phyloP scores from a whole-genome alignment of 2,797 vertebrate genomes.

The Acrossocheilus fasciatus region DNA sequence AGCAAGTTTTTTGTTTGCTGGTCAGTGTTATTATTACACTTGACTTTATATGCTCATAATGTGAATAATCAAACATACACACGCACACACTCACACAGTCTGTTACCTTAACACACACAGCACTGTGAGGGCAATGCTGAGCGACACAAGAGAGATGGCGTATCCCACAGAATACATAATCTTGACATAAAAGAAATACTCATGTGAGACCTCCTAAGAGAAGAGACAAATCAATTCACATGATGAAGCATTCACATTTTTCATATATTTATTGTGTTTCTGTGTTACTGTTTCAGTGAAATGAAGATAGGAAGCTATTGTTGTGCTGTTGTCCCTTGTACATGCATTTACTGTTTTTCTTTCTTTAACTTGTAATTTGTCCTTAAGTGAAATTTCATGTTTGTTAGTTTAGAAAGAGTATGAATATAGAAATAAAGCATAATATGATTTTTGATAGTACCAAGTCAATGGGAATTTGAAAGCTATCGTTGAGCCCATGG shows the following conservation, averaged over 20 bases:
- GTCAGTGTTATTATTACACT: neutral
- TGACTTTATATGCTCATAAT: neutral
- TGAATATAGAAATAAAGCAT: neutral
- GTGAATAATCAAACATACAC: neutral
- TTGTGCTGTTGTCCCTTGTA: neutral
- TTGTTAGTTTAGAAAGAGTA: neutral
- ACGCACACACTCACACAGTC: neutral
- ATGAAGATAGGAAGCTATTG: neutral
- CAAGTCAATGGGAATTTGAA: conserved; percentile 38
- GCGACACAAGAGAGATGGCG: conserved; percentile 84
- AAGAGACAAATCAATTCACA: conserved; percentile 24
- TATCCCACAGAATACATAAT: conserved; percentile 91
- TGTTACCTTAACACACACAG: conserved; percentile 87
- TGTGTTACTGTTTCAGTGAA: neutral
- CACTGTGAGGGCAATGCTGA: conserved; percentile 83
- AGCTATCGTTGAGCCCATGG: conserved; percentile 72
- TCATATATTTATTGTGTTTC: conserved; percentile 1
- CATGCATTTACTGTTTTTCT: neutral
- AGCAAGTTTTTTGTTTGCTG: neutral
- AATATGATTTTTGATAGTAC: conserved; percentile 26
- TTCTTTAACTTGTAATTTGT: neutral
- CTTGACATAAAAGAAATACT: conserved; percentile 89
- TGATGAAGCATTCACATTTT: neutral
- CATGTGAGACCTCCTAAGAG: conserved; percentile 69
- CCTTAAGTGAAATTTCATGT: neutral